Percentiles rank a stretch among this genome's conserved stretches.
Conservation (phyloP, 2,888 invertebrate species). For the Drosophila paranaensis region DNA sequence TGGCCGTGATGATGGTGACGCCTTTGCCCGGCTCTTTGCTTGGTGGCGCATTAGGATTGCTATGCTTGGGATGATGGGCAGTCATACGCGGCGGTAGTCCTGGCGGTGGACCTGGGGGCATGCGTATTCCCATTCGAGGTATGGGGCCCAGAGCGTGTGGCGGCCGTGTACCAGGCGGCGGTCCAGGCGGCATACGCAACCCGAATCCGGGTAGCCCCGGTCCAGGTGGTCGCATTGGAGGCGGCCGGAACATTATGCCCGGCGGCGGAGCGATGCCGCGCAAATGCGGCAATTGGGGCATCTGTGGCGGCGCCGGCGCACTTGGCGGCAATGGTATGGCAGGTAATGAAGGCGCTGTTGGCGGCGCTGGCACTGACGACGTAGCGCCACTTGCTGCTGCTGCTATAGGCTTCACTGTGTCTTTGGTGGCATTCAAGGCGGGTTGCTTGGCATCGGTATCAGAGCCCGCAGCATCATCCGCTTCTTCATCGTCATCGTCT, state of each 20-base stretch:
- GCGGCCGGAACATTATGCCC: conserved; percentile 86
- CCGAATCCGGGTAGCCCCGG: conserved; percentile 77
- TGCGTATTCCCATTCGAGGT: conserved; percentile 81
- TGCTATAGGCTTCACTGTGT: conserved; percentile 15
- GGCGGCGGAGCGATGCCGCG: conserved; percentile 84
- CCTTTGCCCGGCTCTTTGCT: conserved; percentile 87
- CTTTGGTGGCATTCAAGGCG: conserved; percentile 27
- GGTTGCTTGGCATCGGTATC: conserved; percentile 29
- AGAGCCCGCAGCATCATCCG: conserved; percentile 42
- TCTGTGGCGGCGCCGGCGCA: conserved; percentile 68
- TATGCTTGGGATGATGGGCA: conserved; percentile 86
- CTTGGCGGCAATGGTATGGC: conserved; percentile 77
- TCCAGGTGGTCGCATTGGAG: conserved; percentile 86
- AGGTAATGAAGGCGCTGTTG: conserved; percentile 59
- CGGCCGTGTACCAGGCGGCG: conserved; percentile 84
- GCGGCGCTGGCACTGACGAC: conserved; percentile 57
- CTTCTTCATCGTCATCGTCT: conserved; percentile 48
- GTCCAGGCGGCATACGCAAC: conserved; percentile 85
- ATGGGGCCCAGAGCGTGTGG: conserved; percentile 69
- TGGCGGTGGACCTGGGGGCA: conserved; percentile 86
- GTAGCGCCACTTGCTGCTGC: conserved; percentile 7
- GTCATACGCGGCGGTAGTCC: conserved; percentile 88
- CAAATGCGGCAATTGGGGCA: conserved; percentile 83
- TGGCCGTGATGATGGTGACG: conserved; percentile 96
- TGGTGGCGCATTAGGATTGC: conserved; percentile 73